These are phyloP conservation scores for Lepisosteus oculatus DNA, from an alignment of 2,113 vertebrate species.

Conservation along the genomic window DNA sequence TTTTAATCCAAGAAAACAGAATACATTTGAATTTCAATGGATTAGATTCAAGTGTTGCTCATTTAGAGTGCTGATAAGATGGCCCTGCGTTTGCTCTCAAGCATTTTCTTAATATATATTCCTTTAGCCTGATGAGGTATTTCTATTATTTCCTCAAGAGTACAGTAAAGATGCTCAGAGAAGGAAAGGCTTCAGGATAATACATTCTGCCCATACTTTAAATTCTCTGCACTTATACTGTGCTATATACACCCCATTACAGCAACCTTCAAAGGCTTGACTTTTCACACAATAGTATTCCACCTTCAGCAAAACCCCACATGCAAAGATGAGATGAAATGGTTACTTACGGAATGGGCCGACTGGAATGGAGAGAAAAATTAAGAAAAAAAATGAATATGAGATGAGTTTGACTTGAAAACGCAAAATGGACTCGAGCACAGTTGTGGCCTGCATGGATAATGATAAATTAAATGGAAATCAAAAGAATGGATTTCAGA, in stretches of 20 bases:
- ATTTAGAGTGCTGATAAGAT: no score
- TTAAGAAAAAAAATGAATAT: constrained; percentile 35
- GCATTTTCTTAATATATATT: not conserved
- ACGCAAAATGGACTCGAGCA: constrained; percentile 16
- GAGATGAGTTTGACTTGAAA: constrained; percentile 35
- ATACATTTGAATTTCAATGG: not conserved
- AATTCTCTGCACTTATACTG: not conserved
- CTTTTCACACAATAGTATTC: not conserved
- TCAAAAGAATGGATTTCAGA: constrained; percentile 2
- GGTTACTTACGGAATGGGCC: constrained; percentile 77
- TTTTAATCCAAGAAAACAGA: constrained; percentile 7
- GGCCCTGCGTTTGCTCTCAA: not conserved
- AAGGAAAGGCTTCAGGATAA: no score
- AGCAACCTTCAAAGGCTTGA: not conserved
- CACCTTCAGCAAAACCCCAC: constrained; percentile 27
- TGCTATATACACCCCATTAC: not conserved
- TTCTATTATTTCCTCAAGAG: no score
- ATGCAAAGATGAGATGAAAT: constrained; percentile 69
- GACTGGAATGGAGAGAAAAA: constrained; percentile 63
- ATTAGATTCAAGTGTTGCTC: not conserved
- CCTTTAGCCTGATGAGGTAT: no score
- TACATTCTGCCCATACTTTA: no score
- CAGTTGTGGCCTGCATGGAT: constrained; percentile 20
- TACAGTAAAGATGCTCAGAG: no score
- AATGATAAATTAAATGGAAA: constrained; percentile 9